Conservation (phyloP, 2,888 invertebrate genomes). For the Phlogophora meticulosa region DNA sequence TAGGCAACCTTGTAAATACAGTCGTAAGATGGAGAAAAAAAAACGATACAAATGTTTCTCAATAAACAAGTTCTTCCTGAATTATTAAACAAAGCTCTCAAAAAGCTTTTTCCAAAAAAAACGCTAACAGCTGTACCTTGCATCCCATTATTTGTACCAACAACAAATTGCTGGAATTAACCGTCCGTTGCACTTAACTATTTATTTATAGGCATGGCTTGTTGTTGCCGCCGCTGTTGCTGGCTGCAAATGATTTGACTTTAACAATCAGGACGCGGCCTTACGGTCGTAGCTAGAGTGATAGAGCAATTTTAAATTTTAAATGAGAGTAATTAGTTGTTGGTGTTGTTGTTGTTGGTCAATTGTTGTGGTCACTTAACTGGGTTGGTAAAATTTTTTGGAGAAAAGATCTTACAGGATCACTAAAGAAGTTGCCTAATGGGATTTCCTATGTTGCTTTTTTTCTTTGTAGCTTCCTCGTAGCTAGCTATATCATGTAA, state of each 20-base stretch:
- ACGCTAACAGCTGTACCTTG: conserved; percentile 50
- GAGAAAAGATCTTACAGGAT: neutral
- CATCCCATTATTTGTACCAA: conserved; percentile 61
- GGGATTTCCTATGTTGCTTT: neutral
- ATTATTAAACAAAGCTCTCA: neutral
- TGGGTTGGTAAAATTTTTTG: neutral
- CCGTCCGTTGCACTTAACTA: conserved; percentile 80
- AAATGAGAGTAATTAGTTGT: conserved; percentile 26
- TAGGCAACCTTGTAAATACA: too few species aligned
- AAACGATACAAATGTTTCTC: too few species aligned
- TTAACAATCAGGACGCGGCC: conserved; percentile 64
- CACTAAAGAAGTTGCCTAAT: neutral
- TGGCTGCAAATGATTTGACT: conserved; percentile 68
- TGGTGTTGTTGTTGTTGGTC: conserved; percentile 1
- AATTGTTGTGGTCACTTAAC: neutral
- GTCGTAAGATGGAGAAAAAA: too few species aligned
- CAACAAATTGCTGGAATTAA: conserved; percentile 83
- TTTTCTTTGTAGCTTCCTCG: too few species aligned
- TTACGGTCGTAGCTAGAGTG: conserved; percentile 10
- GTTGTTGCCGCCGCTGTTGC: conserved; percentile 69
- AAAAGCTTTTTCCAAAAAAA: neutral
- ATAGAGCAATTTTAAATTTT: conserved; percentile 33
- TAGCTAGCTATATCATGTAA: too few species aligned
- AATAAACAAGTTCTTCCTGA: neutral
- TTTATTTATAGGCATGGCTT: conserved; percentile 77